phyloP scores from a whole-genome alignment of 2,113 vertebrate species.

The Athene cunicularia region DNA sequence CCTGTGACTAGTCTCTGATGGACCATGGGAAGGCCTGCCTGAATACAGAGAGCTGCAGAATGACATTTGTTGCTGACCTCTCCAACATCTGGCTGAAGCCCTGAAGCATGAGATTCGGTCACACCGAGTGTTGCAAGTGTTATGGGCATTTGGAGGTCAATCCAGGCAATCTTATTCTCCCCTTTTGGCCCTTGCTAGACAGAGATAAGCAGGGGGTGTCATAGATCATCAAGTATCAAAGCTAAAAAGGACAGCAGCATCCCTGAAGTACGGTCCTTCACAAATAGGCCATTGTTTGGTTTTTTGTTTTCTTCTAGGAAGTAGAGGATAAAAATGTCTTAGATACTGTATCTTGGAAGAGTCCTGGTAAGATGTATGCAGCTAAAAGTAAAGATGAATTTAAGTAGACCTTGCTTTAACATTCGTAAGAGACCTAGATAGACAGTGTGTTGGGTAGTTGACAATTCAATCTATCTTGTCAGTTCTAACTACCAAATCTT shows the following conservation, averaged over 20 bases:
- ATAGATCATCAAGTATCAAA: conserved; percentile 18
- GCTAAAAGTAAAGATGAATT: neutral
- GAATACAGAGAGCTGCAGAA: neutral
- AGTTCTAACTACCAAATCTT: neutral
- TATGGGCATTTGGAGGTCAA: neutral
- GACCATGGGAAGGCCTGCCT: neutral
- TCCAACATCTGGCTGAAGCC: conserved; percentile 15
- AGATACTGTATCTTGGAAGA: neutral
- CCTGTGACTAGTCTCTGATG: neutral
- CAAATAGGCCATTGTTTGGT: neutral
- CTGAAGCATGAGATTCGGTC: neutral
- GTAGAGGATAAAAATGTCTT: neutral
- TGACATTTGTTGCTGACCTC: neutral
- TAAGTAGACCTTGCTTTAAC: neutral
- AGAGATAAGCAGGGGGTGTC: neutral
- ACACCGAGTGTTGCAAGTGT: neutral
- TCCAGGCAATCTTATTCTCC: neutral
- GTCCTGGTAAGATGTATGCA: neutral
- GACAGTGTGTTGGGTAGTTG: neutral
- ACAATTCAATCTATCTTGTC: neutral
- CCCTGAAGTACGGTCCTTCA: neutral
- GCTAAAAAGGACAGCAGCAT: neutral
- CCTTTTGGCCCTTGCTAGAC: neutral
- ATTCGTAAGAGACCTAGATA: neutral
- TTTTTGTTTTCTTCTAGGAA: neutral